Evolutionary conservation across 1,140 invertebrate genomes (phyloP).

Genomic region (Contarinia nasturtii): DNA sequence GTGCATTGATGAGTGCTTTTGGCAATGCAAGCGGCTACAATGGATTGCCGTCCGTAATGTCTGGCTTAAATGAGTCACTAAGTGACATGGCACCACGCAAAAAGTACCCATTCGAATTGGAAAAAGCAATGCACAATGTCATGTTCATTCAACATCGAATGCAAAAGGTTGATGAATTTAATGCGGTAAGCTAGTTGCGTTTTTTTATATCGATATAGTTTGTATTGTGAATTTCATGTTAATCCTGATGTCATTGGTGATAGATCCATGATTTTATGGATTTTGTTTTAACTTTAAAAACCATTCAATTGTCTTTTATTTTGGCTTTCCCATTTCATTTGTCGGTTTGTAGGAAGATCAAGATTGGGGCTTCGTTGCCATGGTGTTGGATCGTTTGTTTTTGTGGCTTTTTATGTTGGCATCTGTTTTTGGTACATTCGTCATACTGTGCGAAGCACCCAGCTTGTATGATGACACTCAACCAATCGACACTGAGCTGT

Average conservation of each 20-base stretch:
- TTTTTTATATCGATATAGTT: too few species aligned
- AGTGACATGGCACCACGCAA: slow-evolving; percentile 59
- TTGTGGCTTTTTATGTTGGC: slow-evolving; percentile 89
- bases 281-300: slow-evolving; percentile 2
- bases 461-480: slow-evolving; percentile 76
- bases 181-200: slow-evolving; percentile 45
- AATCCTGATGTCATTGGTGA: too few species aligned
- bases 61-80: slow-evolving; percentile 58
- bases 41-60: slow-evolving; percentile 59
- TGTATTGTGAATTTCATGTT: too few species aligned
- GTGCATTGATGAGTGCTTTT: slow-evolving; percentile 43
- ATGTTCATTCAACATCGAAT: slow-evolving; percentile 92
- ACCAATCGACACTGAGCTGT: slow-evolving; percentile 73
- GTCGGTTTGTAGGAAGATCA: slow-evolving; percentile 61
- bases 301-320: not conserved
- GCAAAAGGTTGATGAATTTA: slow-evolving; percentile 80
- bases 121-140: slow-evolving; percentile 84
- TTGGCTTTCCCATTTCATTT: slow-evolving; percentile 2
- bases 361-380: slow-evolving; percentile 98
- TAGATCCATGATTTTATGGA: too few species aligned
- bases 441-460: slow-evolving; percentile 76
- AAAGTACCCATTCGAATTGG: slow-evolving; percentile 78
- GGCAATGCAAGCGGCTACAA: slow-evolving; percentile 46
- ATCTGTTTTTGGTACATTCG: slow-evolving; percentile 72
- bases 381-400: slow-evolving; percentile 94